Conservation (phyloP, 2,888 invertebrate genomes). For the Cheilosia variabilis region DNA sequence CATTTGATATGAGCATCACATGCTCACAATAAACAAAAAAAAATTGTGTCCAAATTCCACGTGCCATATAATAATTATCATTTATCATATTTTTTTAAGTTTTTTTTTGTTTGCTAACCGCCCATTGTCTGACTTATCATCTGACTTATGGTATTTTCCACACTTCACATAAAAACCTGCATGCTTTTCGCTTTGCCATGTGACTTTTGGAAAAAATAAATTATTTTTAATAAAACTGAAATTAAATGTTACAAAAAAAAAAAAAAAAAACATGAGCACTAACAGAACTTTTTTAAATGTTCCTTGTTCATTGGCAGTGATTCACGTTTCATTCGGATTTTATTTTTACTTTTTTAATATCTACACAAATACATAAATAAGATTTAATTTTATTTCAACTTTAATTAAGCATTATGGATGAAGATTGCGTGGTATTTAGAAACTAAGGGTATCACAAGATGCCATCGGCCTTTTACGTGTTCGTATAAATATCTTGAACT, state of each 20-base stretch:
- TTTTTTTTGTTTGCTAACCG: neutral
- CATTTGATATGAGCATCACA: neutral
- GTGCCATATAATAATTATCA: constrained; percentile 5
- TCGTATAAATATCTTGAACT: neutral
- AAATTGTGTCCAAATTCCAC: neutral
- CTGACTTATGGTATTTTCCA: constrained; percentile 5
- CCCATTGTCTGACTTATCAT: neutral
- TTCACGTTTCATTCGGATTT: constrained; percentile 6
- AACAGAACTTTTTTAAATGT: neutral
- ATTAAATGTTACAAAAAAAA: neutral
- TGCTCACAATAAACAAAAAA: neutral
- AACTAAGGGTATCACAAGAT: neutral
- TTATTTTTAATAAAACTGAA: neutral
- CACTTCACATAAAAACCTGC: neutral
- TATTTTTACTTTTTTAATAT: neutral
- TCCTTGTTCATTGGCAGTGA: constrained; percentile 21
- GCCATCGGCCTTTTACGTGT: neutral
- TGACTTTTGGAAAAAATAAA: constrained; percentile 10
- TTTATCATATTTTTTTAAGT: neutral
- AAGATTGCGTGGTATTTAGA: neutral
- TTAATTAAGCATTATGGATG: neutral
- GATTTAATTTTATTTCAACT: neutral
- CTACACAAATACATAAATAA: constrained; percentile 21
- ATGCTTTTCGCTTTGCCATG: constrained; percentile 23
- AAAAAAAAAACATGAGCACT: neutral